Percentiles rank a stretch among this genome's conserved stretches.
Evolutionary conservation across 1,140 invertebrate species (phyloP).

Genomic region (Nymphalis io): DNA sequence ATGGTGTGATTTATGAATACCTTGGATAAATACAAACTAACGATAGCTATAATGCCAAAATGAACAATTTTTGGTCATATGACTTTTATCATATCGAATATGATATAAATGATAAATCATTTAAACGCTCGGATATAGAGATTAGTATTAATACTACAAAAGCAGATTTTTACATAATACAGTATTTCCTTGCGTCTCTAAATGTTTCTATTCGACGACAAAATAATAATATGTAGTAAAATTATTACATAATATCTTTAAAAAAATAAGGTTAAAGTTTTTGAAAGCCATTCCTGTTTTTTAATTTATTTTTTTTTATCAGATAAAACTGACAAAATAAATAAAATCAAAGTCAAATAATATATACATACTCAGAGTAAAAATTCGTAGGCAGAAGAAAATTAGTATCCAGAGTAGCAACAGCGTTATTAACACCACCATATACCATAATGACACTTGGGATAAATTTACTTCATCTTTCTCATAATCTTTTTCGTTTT

Average conservation of each 20-base stretch:
- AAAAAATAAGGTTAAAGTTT: too few species aligned
- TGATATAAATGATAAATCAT: background rate
- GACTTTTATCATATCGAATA: background rate
- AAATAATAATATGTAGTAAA: too few species aligned
- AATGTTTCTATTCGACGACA: too few species aligned
- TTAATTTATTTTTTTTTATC: too few species aligned
- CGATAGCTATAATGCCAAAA: background rate
- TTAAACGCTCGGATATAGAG: background rate
- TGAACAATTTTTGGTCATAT: background rate
- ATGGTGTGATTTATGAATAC: too few species aligned
- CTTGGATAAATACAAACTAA: too few species aligned
- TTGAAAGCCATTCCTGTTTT: too few species aligned
- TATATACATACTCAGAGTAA: constrained; percentile 54
- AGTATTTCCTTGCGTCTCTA: too few species aligned
- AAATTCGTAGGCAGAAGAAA: constrained; percentile 61
- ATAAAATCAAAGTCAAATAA: background rate
- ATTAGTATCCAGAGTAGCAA: constrained; percentile 60
- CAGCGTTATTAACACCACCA: constrained; percentile 58
- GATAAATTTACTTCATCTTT: constrained; percentile 38
- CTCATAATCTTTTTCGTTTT: constrained; percentile 29
- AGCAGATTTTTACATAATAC: too few species aligned
- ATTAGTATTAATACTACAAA: too few species aligned
- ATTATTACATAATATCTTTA: too few species aligned
- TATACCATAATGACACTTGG: constrained; percentile 65
- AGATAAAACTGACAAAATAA: background rate